These are phyloP conservation scores for Strigamia maritima DNA, from an alignment of 2,888 invertebrate genomes.

Conservation along the genomic window DNA sequence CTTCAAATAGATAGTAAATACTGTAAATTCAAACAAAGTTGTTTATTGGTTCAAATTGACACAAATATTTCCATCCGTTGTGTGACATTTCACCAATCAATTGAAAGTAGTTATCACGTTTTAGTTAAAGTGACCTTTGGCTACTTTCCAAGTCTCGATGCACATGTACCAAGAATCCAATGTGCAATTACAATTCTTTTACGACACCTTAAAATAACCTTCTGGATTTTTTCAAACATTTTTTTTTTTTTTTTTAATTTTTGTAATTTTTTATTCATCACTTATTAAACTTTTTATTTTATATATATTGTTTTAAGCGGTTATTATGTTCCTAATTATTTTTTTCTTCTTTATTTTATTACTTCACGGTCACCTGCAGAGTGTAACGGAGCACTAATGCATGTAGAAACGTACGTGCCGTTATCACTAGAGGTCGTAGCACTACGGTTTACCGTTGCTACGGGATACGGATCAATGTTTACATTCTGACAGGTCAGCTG, in stretches of 20 bases:
- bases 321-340: no score
- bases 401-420: background rate
- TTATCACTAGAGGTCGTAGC: background rate
- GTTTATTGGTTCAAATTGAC: background rate
- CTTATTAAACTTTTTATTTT: no score
- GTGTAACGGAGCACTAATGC: background rate
- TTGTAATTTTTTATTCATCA: no score
- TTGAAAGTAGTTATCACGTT: background rate
- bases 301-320: no score
- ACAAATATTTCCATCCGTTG: background rate
- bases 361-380: no score
- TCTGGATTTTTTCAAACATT: background rate
- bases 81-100: background rate
- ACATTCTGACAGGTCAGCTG: slow-evolving; percentile 10
- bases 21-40: background rate
- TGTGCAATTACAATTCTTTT: background rate
- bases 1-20: no score
- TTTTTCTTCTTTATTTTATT: no score
- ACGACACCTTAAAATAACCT: background rate
- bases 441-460: background rate
- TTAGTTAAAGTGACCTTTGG: slow-evolving; percentile 11
- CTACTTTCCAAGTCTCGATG: background rate
- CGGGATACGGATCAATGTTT: background rate
- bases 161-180: background rate
- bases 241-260: background rate